A percentile compares a stretch with the other conserved stretches of the same genome.
phyloP scores from a whole-genome alignment of 2,888 invertebrate genomes.

The Hirtodrosophila cameraria region DNA sequence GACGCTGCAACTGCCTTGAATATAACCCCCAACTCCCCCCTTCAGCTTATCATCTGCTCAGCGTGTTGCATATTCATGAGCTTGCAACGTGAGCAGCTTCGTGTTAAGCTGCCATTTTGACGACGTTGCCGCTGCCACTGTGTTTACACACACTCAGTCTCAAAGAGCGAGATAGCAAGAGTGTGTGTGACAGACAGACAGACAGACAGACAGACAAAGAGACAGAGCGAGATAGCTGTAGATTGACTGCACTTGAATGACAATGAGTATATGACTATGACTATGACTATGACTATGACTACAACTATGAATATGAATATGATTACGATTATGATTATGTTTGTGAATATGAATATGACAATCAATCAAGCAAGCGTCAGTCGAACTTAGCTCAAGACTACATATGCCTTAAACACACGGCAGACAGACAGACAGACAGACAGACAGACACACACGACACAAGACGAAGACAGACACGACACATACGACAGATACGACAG shows the following conservation, averaged over 20 bases:
- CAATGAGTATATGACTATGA: slow-evolving; percentile 39
- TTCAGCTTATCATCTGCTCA: neutral
- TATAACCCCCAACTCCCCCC: no score
- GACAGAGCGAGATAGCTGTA: neutral
- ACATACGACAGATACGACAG: slow-evolving; percentile 18
- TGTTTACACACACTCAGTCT: slow-evolving; percentile 61
- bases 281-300: neutral
- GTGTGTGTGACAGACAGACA: neutral
- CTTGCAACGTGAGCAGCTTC: slow-evolving; percentile 59
- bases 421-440: slow-evolving; percentile 4
- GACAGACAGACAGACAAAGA: neutral
- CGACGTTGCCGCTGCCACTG: slow-evolving; percentile 50
- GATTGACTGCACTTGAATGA: slow-evolving; percentile 48
- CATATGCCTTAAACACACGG: slow-evolving; percentile 40
- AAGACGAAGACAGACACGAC: slow-evolving; percentile 3
- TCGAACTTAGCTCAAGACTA: slow-evolving; percentile 43
- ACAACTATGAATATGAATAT: slow-evolving; percentile 67
- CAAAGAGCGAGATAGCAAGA: no score
- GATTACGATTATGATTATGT: slow-evolving; percentile 39
- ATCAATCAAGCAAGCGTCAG: slow-evolving; percentile 68
- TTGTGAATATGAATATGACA: slow-evolving; percentile 69
- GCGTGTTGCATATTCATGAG: slow-evolving; percentile 74
- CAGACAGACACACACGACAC: neutral
- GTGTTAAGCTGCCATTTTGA: slow-evolving; percentile 76
- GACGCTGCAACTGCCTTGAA: slow-evolving; percentile 26